Base-by-base conservation (phyloP, 2,888 invertebrate species). In the Drosophila gaucha region DNA sequence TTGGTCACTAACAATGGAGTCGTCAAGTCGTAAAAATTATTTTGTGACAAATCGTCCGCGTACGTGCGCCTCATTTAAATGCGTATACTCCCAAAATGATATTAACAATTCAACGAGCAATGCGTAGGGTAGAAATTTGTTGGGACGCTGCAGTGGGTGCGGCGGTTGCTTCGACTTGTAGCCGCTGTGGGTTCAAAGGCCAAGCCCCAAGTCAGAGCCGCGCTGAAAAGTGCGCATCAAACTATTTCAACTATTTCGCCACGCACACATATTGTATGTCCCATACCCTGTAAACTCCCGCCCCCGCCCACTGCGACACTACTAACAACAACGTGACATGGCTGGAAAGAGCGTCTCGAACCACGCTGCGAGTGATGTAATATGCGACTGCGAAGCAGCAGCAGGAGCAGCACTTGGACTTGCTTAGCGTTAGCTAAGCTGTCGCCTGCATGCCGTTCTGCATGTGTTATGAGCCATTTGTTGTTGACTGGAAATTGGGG, bases 1-100 rank as follows among this genome's bases (percentile, higher is more conserved):
- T 74, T 70, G 80, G 80, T 68, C 80, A 80, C 74, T 80, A 71
- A 49, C 74, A 74, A 84, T 80, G 78, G 73, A 80, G 80, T 85
- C 82, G 86, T 90, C 85, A 89, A 91, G 91, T 90, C 90, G 90
- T 91, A 90, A 91, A 90, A 90, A 91, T 90, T 91, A 91, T 91
- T 91, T 90, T 90, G 90, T 91, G 90, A 91, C 91, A 91, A 91
- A 91, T 91, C 90, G 90, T 90, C 89, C 78, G 80, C 76, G 86
- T 90, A 91, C 90, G 90, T 91, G 90, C 89, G 86, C 75, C 87
- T 88, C 89, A 91, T 89, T 88, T 89, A 84, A 77, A 89, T 89
- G 84, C 79, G 80, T 69, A 71, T 72, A 68, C 76, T 74, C 73
- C 84, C 39, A 52, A 84, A 85, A 79, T 76, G 74, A 79, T 88